Evolutionary conservation across 2,888 invertebrate genomes (phyloP).

Genomic region (Dicycla oo): DNA sequence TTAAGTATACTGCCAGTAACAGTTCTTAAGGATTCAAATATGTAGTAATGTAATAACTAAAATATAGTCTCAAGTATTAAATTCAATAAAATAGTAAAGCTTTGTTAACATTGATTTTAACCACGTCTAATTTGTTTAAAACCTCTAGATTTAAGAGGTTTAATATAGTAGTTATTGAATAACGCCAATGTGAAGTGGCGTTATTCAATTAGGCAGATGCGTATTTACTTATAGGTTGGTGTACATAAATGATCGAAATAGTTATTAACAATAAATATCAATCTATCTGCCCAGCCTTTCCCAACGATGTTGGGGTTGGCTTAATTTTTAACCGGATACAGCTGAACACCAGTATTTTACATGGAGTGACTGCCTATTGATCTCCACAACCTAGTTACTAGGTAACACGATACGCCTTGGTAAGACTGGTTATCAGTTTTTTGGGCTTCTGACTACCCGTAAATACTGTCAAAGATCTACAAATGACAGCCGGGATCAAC

Average conservation of each 20-base stretch:
- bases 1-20: background rate
- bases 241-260: background rate
- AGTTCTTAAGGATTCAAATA: background rate
- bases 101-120: background rate
- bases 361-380: background rate
- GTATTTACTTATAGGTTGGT: background rate
- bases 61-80: conserved; percentile 23
- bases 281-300: background rate
- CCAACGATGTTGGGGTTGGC: background rate
- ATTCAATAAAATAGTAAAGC: background rate
- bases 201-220: background rate
- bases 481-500: background rate
- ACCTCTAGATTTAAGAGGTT: background rate
- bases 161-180: background rate
- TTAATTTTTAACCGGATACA: background rate
- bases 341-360: background rate
- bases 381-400: background rate
- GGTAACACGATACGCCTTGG: background rate
- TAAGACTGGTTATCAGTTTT: background rate
- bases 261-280: background rate
- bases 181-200: background rate
- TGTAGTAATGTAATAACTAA: background rate
- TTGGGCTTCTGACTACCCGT: background rate
- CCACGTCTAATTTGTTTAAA: background rate
- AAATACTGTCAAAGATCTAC: background rate